These are phyloP conservation scores for Thereuonema tuberculata DNA, from an alignment of 1,140 invertebrate species.

Conservation along the genomic window DNA sequence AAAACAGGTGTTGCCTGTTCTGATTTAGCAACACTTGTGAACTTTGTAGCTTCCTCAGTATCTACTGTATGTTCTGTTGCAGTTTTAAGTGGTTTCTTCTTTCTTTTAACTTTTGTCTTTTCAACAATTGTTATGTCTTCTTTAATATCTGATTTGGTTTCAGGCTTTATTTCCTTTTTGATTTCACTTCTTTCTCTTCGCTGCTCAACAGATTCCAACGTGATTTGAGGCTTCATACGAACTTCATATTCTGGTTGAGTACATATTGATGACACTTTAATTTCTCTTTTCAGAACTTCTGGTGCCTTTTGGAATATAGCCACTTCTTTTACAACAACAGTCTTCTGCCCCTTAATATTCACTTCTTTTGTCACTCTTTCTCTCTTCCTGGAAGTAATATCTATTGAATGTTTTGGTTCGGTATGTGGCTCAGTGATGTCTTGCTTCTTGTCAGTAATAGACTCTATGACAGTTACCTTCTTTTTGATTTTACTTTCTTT, in stretches of 20 bases:
- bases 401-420: too few species aligned
- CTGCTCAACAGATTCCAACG: slow-evolving; percentile 1
- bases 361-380: too few species aligned
- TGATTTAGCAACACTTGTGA: too few species aligned
- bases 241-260: neutral
- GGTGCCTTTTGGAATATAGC: neutral
- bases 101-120: neutral
- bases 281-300: neutral
- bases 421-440: too few species aligned
- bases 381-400: too few species aligned
- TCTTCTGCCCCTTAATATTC: too few species aligned
- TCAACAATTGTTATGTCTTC: slow-evolving; percentile 6
- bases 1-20: too few species aligned
- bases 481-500: too few species aligned
- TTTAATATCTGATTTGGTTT: slow-evolving; percentile 7
- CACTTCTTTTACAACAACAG: neutral
- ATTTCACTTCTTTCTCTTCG: neutral
- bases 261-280: neutral
- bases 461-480: too few species aligned
- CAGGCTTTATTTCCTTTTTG: neutral
- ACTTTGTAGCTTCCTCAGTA: too few species aligned
- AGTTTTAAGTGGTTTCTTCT: neutral
- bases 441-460: too few species aligned
- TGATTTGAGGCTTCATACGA: neutral
- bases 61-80: neutral